Evolutionary conservation across 2,797 vertebrate species (phyloP), one percentile per base, ranked within the genome.

Genomic region (Lacerta agilis): DNA sequence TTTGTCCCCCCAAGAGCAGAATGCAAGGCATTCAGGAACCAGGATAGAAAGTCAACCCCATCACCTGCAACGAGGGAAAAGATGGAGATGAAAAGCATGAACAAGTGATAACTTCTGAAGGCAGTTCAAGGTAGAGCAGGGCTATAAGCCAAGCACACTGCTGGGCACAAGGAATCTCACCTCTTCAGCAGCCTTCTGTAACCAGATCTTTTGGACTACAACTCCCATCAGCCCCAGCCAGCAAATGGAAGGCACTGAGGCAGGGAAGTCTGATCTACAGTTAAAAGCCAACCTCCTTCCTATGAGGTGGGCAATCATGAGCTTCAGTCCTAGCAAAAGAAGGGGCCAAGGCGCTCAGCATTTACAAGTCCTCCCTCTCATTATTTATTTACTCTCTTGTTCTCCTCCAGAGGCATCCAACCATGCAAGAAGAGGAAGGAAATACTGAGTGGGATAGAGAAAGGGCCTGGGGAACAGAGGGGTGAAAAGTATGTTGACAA

Each of bases 21-120:
- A 66, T 99, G 99, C 81, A 99, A 95, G 1, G 98, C 99, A 36
- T 99, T 99, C 86, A 99, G 93, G 95, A 99, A 99, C 99, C 99
- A 99, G 0, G 99, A 99, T 89, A 99, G 97, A 88, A 99, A 99
- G 91, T 99, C 99, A 2, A 99, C 98, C 86, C 98, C 98, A 33
- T 99, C 99, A 79, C 99, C 99, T 99, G 87, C 17, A 92, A 78
- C 7, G 2, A 29, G n/a, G 20, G 66, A 66, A 83, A 85, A 83
- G 82, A 83, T 79, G 9, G 71, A 75, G 23, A 49, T 17, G 2
- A 4, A 43, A 18, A 38, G 66, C 8, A 43, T 23, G 18, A 55
- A 27, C 1, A 75, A 36, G 38, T 13, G 25, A 4, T 10, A 13
- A 2, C 71, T 29, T 73, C 33, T 23, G 20, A 64, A 64, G 20